phyloP scores from a whole-genome alignment of 1,140 invertebrate species.

The Lamellibrachia luymesi region DNA sequence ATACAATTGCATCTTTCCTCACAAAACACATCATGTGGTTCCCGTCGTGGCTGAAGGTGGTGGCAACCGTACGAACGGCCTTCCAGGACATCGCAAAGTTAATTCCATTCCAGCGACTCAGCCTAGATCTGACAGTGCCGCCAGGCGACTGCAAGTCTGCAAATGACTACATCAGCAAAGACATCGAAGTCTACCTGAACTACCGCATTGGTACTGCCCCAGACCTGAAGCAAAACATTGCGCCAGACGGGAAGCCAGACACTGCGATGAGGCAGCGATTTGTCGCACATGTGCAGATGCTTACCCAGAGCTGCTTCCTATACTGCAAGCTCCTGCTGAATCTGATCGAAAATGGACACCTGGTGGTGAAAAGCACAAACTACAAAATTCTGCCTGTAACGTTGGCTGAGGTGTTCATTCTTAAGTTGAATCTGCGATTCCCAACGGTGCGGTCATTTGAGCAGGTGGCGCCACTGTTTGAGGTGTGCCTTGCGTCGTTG shows the following conservation, averaged over 20 bases:
- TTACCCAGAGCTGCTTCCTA: slow-evolving; percentile 86
- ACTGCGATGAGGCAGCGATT: slow-evolving; percentile 73
- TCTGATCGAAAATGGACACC: slow-evolving; percentile 85
- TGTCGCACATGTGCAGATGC: slow-evolving; percentile 76
- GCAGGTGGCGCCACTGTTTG: slow-evolving; percentile 72
- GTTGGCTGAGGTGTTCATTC: slow-evolving; percentile 85
- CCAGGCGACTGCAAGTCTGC: not conserved
- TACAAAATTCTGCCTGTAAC: slow-evolving; percentile 88
- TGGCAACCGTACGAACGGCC: slow-evolving; percentile 82
- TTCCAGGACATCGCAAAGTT: slow-evolving; percentile 79
- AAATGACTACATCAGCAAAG: slow-evolving; percentile 60
- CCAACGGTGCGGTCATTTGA: slow-evolving; percentile 87
- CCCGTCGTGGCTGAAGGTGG: slow-evolving; percentile 86
- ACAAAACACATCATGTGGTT: slow-evolving; percentile 78
- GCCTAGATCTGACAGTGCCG: slow-evolving; percentile 41
- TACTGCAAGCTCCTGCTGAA: slow-evolving; percentile 91
- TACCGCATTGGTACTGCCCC: slow-evolving; percentile 75
- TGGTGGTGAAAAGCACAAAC: slow-evolving; percentile 89
- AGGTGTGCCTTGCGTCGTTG: slow-evolving; percentile 79
- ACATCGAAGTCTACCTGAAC: slow-evolving; percentile 83
- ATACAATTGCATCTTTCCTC: slow-evolving; percentile 88
- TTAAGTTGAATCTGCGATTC: slow-evolving; percentile 90
- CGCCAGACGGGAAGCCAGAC: slow-evolving; percentile 62
- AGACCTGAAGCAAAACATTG: slow-evolving; percentile 81
- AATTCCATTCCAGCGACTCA: slow-evolving; percentile 71